These are phyloP conservation scores for Eulithis testata DNA, from an alignment of 2,888 invertebrate genomes.

Conservation along the genomic window DNA sequence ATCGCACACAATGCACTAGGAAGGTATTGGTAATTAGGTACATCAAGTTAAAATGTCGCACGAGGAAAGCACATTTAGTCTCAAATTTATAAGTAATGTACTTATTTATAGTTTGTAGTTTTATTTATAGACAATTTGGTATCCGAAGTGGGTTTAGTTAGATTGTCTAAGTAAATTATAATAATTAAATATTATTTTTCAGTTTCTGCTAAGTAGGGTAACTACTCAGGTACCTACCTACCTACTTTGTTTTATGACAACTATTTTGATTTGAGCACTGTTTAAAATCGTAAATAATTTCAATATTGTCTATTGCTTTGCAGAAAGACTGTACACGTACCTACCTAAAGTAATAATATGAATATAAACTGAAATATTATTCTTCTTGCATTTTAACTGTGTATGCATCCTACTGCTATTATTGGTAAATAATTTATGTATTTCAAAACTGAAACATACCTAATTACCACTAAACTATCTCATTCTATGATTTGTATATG, in stretches of 20 bases:
- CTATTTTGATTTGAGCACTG: not conserved
- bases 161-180: not conserved
- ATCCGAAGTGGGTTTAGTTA: not conserved
- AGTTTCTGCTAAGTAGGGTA: not conserved
- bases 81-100: constrained; percentile 28
- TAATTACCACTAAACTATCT: constrained; percentile 19
- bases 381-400: constrained; percentile 17
- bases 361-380: constrained; percentile 1
- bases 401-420: constrained; percentile 21
- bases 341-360: too few relatives aligned
- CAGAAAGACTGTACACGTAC: too few relatives aligned
- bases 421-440: constrained; percentile 6
- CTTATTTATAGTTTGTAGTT: constrained; percentile 29
- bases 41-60: constrained; percentile 36
- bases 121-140: constrained; percentile 28
- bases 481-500: constrained; percentile 35
- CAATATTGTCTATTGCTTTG: not conserved
- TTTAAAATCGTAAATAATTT: not conserved
- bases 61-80: constrained; percentile 39
- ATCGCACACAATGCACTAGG: constrained; percentile 43
- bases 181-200: constrained; percentile 1
- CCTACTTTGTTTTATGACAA: not conserved
- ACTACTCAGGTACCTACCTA: not conserved
- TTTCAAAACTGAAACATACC: constrained; percentile 29
- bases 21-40: constrained; percentile 37